Evolutionary conservation across 2,888 invertebrate genomes (phyloP), one percentile per base, ranked within the genome.

Genomic region (Drosophila rubida): DNA sequence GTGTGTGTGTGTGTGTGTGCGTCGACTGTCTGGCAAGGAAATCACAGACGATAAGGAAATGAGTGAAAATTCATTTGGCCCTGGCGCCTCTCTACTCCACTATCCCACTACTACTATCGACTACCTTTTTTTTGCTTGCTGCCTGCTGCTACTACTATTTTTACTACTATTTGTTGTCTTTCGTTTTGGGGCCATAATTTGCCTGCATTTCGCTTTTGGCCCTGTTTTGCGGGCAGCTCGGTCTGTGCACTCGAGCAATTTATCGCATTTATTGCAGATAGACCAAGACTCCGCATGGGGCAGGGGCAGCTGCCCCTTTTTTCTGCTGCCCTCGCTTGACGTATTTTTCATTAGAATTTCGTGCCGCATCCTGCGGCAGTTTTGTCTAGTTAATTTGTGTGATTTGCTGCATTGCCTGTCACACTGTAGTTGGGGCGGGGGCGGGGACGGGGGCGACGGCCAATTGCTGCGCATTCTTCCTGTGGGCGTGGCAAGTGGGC

Each of bases 41-140:
- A 88, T 88, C 89, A 88, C 89, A 88, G 89, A 88, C 88, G 89
- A 89, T 89, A 89, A 88, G 88, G 88, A 88, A 88, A 88, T 88
- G 88, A 88, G 89, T 83, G 87, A 87, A 89, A 88, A 88, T 89
- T 89, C 89, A 87, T 88, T 89, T 88, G 82, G 75, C 78, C 61
- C 72, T 53, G 11, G 4, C 13, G 48, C 6, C 30, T 27, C 23
- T 22, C 50, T 37, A 14, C 55, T 14, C 50, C 14, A 42, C 51
- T 19, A 30, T 27, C 8, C n/a, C n/a, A n/a, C n/a, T n/a, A 16
- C 50, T 23, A 42, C 51, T 19, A 30, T 27, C 8, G 27, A 51
- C 13, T 60, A 51, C 16, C n/a, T 44, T 16, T 16, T 39, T 46
- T 11, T 41, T 9, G n/a, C n/a, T n/a, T n/a, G n/a, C n/a, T n/a